Base-by-base conservation (phyloP, 2,888 invertebrate genomes). In the Icerya purchasi region DNA sequence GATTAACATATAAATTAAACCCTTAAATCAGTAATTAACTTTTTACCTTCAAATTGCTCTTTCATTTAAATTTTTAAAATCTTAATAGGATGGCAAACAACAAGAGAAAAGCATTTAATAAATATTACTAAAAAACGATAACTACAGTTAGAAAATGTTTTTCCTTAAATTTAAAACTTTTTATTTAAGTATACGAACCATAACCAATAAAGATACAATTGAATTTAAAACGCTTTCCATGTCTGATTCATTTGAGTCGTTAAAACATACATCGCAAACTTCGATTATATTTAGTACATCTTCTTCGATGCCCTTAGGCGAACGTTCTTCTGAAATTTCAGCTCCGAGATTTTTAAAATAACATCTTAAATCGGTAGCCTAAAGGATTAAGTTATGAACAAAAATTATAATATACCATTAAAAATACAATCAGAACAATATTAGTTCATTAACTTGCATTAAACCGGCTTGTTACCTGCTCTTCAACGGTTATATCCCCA, bases 341-440 rank as follows among this genome's bases (percentile, higher is more conserved):
- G 92, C 93, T n/a, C 93, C 94, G 57, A 92, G 77, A 65, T 84
- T 82, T 72, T 92, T 93, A 67, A 96, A 84, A 73, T 88, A 93
- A 63, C 81, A 83, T 64, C 93, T 77, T 54, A 97, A 74, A 72
- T 96, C 94, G 71, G 83, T 81, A 8, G 86, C 86, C 87, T 88
- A 64, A 58, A 66, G 67, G 65, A 62, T 60, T 61, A 56, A 61
- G 65, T 65, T n/a, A n/a, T n/a, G n/a, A n/a, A n/a, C n/a, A n/a
- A n/a, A n/a, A n/a, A n/a, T n/a, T n/a, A n/a, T n/a, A n/a, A n/a
- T n/a, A n/a, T n/a, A n/a, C n/a, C n/a, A n/a, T n/a, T n/a, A n/a
- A n/a, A n/a, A n/a, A n/a, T n/a, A n/a, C n/a, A n/a, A n/a, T n/a
- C n/a, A n/a, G n/a, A n/a, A n/a, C n/a, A n/a, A n/a, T n/a, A n/a